Conservation (phyloP, 1,140 invertebrate species). For the Macrosteles quadrilineatus region DNA sequence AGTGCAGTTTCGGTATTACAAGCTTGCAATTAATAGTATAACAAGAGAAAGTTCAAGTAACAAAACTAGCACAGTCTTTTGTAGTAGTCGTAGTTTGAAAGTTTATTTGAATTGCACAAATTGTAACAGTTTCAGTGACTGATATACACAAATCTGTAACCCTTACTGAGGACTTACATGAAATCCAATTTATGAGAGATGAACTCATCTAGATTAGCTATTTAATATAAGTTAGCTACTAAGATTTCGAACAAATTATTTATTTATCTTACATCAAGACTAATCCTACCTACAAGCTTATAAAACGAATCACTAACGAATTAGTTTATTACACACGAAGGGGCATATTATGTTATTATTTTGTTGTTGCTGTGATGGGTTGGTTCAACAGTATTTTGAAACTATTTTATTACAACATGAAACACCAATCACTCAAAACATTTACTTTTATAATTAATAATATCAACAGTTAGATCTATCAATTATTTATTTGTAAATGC, state of each 20-base stretch:
- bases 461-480: too few relatives aligned
- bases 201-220: not conserved
- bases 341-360: not conserved
- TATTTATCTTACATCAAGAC: not conserved
- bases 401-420: not conserved
- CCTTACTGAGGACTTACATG: too few relatives aligned
- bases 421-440: not conserved
- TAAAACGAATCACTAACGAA: conserved; percentile 20
- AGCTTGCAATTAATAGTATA: too few relatives aligned
- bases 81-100: too few relatives aligned
- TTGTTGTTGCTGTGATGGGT: not conserved
- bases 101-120: too few relatives aligned
- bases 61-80: too few relatives aligned
- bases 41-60: too few relatives aligned
- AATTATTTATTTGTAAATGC: too few relatives aligned
- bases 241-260: not conserved
- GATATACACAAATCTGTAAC: too few relatives aligned
- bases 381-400: not conserved
- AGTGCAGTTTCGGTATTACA: too few relatives aligned
- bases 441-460: not conserved
- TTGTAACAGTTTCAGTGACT: too few relatives aligned
- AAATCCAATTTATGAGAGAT: too few relatives aligned
- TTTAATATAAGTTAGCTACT: not conserved
- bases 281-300: not conserved
- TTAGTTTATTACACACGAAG: not conserved